Evolutionary conservation across 1,140 invertebrate genomes (phyloP), one percentile per base, ranked within the genome.

Genomic region (Littorina saxatilis): DNA sequence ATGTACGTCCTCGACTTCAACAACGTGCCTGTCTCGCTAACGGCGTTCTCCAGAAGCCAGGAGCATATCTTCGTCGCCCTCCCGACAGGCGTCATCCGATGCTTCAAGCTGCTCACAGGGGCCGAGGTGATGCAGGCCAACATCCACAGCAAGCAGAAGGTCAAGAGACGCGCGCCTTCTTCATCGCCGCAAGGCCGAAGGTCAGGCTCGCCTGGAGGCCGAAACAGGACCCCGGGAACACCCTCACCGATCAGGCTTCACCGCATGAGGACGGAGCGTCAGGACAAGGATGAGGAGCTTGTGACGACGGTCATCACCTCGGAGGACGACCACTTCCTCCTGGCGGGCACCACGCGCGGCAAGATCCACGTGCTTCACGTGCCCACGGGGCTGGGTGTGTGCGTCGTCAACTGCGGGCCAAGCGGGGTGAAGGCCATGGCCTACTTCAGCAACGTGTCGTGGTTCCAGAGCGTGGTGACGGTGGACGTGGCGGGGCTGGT

Each of bases 241-340:
- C 29, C 1, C 3, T 40, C 15, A 40, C 37, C 37, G 11, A 43
- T 7, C 5, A 72, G 2, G 35, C 29, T 29, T 37, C 40, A 29
- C 32, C 11, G 50, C 3, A 2, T 2, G 9, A 0, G n/a, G 70
- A 73, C 23, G 27, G 17, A 73, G 13, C 29, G 63, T 7, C 11
- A 2, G 11, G 27, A 32, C 20, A 50, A 61, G 9, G 37, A 70
- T 2, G 17, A 23, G 1, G 80, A 81, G 72, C 9, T 29, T 2
- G 68, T 86, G 11, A 80, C 81, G 2, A 39, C 68, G 11, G 32
- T 86, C 39, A 47, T 82, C 7, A 84, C 83, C 17, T 80, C 82
- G 17, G 85, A 86, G 68, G 85, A 86, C 43, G 85, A 86, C 74
- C 85, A 86, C 37, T 86, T 84, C 43, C 77, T 86, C 2, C 52